Evolutionary conservation across 2,113 vertebrate species (phyloP), one percentile per base, ranked within the genome.

Genomic region (Platysteira castanea): DNA sequence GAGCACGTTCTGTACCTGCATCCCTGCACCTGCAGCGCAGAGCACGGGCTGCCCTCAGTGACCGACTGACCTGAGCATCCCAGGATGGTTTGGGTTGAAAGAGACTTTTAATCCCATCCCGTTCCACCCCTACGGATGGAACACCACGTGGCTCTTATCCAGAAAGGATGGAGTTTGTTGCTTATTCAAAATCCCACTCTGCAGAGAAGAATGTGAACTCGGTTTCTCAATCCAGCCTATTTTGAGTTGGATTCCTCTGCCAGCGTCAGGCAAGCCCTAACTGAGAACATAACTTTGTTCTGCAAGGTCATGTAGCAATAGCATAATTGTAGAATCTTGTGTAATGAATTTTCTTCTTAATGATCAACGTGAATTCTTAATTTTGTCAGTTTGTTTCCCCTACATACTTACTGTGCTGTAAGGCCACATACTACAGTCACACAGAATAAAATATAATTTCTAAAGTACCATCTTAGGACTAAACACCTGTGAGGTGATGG

Each of bases 321-420:
- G 39, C 30, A 35, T 89, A 74, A 90, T 87, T 95, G 56, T 87
- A 59, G 33, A 90, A 80, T 74, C 67, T 87, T 94, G 59, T 86
- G 75, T 94, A 93, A 91, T 31, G 21, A 91, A 50, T 76, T 61
- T n/a, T 75, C 52, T 42, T 61, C 82, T 74, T 85, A 86, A 79
- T 87, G 83, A 96, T 79, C 91, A 96, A 75, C 65, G 24, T n/a
- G 12, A 63, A 57, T 50, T 68, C 49, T 64, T 71, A 76, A 60
- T 91, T 71, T 77, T 91, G 54, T 65, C 52, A 3, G 0, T 73
- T 54, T 56, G 24, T 84, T 90, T 70, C 67, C 37, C 6, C 12
- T 53, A 4, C 10, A 0, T 33, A 22, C 22, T 82, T 35, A 11
- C 37, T 79, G 3, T 47, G 13, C 61, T 78, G 44, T 54, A 28